Conservation (phyloP, 92 coral and sea anemone species). For the Epizoanthus ramosus region DNA sequence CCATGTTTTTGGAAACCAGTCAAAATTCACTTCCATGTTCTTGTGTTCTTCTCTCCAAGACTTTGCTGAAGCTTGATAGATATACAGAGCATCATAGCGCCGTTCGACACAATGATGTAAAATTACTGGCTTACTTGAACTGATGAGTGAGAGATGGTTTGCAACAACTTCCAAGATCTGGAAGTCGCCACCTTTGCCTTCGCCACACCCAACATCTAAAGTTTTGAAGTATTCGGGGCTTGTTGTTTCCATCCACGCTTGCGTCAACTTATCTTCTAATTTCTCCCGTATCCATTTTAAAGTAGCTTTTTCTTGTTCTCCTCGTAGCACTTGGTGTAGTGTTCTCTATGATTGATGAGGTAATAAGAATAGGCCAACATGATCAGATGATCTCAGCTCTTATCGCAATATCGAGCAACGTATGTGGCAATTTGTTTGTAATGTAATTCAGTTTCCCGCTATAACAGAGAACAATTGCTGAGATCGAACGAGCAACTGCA, state of each 20-base stretch:
- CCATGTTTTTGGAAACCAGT: constrained; percentile 17
- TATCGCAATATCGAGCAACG: no score
- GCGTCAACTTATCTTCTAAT: not conserved
- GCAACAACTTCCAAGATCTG: not conserved
- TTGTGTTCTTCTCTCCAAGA: constrained; percentile 8
- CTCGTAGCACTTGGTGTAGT: constrained; percentile 1
- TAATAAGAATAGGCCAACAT: no score
- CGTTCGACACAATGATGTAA: constrained; percentile 2
- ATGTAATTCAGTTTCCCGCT: no score
- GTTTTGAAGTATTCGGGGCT: not conserved
- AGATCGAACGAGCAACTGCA: no score
- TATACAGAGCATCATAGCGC: not conserved
- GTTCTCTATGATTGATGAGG: not conserved
- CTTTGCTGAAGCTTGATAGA: constrained; percentile 2
- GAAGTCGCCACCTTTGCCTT: constrained; percentile 2
- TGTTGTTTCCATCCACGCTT: not conserved
- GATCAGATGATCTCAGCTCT: no score
- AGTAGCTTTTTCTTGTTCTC: not conserved
- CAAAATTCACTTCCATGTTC: not conserved
- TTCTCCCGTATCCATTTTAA: not conserved
- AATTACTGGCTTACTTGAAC: not conserved
- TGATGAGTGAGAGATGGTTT: not conserved
- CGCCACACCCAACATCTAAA: constrained; percentile 1
- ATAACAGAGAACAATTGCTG: no score
- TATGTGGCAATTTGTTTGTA: no score